phyloP scores from a whole-genome alignment of 2,797 vertebrate genomes.

The Acipenser oxyrinchus region DNA sequence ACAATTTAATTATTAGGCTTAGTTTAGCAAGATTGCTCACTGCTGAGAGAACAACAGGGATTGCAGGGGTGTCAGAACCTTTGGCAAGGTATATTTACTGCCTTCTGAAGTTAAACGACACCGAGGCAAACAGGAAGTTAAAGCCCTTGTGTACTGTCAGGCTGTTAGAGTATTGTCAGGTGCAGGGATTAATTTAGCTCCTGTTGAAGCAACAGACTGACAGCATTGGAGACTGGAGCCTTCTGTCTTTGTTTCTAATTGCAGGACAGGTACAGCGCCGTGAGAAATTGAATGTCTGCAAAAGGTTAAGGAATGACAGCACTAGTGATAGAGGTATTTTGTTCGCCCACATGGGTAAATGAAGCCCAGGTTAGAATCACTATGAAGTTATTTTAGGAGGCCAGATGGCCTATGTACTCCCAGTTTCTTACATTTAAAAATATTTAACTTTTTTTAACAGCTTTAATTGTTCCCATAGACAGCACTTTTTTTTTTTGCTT shows the following conservation, averaged over 20 bases:
- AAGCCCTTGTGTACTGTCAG: background rate
- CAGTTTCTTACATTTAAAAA: too few species aligned
- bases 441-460: too few species aligned
- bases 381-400: too few species aligned
- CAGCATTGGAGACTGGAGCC: background rate
- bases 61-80: background rate
- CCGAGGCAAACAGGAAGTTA: background rate
- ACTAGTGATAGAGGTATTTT: background rate
- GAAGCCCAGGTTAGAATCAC: too few species aligned
- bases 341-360: too few species aligned
- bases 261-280: background rate
- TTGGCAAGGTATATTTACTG: background rate
- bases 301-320: background rate
- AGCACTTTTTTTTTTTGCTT: too few species aligned
- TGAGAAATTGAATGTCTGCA: background rate
- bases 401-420: too few species aligned
- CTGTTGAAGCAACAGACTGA: background rate
- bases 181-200: background rate
- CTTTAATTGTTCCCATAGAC: too few species aligned
- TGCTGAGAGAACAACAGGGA: background rate
- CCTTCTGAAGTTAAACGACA: background rate
- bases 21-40: background rate
- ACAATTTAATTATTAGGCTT: background rate
- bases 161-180: background rate
- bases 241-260: slow-evolving; percentile 1